Percentiles rank a stretch among this genome's conserved stretches.
These are phyloP conservation scores for Rattus rattus DNA, from an alignment of 2,113 vertebrate species.

Conservation along the genomic window DNA sequence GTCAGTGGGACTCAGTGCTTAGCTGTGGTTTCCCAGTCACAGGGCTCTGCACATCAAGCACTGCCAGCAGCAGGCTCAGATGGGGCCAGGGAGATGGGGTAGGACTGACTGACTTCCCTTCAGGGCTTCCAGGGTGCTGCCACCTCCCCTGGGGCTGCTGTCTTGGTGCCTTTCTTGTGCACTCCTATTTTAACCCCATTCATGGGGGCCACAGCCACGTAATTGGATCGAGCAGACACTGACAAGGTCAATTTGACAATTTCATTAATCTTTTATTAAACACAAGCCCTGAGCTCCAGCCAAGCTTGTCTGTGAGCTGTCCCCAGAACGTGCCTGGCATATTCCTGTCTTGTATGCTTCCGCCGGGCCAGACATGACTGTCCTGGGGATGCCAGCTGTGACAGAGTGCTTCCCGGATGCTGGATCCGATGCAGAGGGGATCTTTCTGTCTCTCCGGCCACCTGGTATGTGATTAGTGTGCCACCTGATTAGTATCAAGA, in stretches of 20 bases:
- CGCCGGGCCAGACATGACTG: neutral
- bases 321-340: constrained; percentile 75
- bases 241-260: constrained; percentile 83
- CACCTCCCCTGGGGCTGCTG: neutral
- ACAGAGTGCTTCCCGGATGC: neutral
- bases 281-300: constrained; percentile 72
- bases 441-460: neutral
- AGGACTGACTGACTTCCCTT: neutral
- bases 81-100: neutral
- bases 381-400: neutral
- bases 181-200: constrained; percentile 71
- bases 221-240: constrained; percentile 79
- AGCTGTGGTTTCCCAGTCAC: neutral
- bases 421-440: neutral
- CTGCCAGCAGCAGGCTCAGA: neutral
- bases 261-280: constrained; percentile 84
- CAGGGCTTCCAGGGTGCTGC: neutral
- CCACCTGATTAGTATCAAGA: neutral
- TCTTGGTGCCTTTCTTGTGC: neutral
- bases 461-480: neutral
- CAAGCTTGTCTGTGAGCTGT: constrained; percentile 60
- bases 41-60: accelerated
- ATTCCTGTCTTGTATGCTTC: constrained; percentile 22
- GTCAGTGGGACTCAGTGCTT: neutral
- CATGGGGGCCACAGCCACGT: constrained; percentile 62